phyloP scores from a whole-genome alignment of 2,113 vertebrate genomes.

The Gavialis gangeticus region DNA sequence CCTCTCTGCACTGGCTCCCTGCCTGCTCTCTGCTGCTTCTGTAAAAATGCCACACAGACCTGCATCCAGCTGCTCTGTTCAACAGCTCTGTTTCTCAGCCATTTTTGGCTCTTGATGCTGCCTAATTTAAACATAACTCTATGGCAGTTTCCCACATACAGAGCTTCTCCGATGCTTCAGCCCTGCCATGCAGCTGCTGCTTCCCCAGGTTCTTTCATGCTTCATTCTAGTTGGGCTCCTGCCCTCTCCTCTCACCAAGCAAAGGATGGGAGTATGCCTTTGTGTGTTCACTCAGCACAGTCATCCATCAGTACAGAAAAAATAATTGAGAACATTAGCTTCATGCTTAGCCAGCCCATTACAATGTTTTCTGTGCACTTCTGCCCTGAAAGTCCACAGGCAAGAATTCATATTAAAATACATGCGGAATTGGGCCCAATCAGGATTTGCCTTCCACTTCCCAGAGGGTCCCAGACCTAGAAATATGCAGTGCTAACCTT shows the following conservation, averaged over 20 bases:
- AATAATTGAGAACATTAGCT: not conserved
- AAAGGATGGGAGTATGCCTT: accelerated
- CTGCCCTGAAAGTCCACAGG: not conserved
- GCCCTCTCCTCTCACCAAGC: not conserved
- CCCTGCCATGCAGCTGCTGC: not conserved
- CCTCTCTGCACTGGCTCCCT: not conserved
- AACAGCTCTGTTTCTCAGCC: not conserved
- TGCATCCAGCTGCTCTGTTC: not conserved
- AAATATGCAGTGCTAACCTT: not conserved
- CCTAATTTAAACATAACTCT: not conserved
- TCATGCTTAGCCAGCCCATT: not conserved
- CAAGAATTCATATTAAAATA: not conserved
- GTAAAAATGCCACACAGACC: not conserved
- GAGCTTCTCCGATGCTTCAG: not conserved
- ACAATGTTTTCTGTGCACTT: not conserved
- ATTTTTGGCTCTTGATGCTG: not conserved
- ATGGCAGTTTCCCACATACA: not conserved
- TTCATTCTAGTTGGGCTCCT: not conserved
- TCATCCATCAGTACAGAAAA: not conserved
- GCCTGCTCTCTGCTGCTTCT: not conserved
- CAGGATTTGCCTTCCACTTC: not conserved
- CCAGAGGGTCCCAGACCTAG: not conserved
- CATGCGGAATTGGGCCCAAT: not conserved
- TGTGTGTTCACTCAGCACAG: not conserved
- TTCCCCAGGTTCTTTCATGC: not conserved